Evolutionary conservation across 1,140 invertebrate species (phyloP).

Genomic region (Panagrolaimus sp.): DNA sequence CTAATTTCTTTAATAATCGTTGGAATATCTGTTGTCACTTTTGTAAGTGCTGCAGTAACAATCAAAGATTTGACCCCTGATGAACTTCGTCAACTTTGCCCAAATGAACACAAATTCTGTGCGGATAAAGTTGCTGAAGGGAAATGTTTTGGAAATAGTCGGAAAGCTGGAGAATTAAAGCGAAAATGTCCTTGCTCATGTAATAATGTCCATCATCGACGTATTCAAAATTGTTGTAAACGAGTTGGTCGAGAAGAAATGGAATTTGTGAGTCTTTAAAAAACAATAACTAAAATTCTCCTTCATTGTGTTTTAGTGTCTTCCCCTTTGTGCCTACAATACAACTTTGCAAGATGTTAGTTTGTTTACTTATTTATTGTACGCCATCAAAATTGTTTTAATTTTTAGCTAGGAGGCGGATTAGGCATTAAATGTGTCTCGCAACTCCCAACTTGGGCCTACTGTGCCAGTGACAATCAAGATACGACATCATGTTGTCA

Average conservation of each 20-base stretch:
- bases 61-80: constrained; percentile 25
- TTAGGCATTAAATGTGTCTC: constrained; percentile 55
- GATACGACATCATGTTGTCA: constrained; percentile 55
- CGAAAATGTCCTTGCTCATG: constrained; percentile 50
- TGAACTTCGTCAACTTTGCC: constrained; percentile 32
- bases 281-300: too few species aligned
- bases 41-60: not conserved
- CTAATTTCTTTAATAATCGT: too few species aligned
- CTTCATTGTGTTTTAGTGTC: constrained; percentile 29
- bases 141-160: constrained; percentile 49
- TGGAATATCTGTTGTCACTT: too few species aligned
- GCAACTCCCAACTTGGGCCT: constrained; percentile 56
- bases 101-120: constrained; percentile 42
- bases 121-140: constrained; percentile 47
- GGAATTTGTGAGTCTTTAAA: constrained; percentile 35
- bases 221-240: constrained; percentile 53
- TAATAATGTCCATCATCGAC: constrained; percentile 36
- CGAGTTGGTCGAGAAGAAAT: constrained; percentile 53
- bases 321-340: constrained; percentile 55
- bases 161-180: constrained; percentile 35
- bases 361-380: too few species aligned
- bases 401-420: constrained; percentile 44
- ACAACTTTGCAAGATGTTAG: constrained; percentile 53
- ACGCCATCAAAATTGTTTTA: too few species aligned
- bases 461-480: constrained; percentile 51